Conservation (phyloP, 2,113 vertebrate species). For the Myiopsitta monachus region DNA sequence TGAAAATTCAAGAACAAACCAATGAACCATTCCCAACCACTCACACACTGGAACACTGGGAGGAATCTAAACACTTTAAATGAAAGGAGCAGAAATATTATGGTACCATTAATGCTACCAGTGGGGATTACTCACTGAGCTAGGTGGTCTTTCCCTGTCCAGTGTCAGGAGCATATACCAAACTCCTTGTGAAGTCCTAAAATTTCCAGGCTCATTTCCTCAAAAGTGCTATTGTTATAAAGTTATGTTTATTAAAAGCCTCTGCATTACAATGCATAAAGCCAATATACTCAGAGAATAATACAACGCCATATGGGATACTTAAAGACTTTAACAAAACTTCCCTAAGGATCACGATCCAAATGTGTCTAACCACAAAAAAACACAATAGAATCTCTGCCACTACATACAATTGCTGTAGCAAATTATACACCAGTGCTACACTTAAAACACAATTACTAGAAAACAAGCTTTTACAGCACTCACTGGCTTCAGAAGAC, state of each 20-base stretch:
- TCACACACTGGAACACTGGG: neutral
- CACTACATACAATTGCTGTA: neutral
- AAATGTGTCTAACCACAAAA: slow-evolving; percentile 31
- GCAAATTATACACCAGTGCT: slow-evolving; percentile 4
- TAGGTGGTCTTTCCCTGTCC: slow-evolving; percentile 53
- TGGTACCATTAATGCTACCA: neutral
- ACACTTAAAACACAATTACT: neutral
- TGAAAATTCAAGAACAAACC: neutral
- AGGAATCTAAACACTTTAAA: neutral
- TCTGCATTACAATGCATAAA: neutral
- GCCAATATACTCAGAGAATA: neutral
- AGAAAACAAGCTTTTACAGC: neutral
- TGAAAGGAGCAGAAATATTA: neutral
- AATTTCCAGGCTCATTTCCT: slow-evolving; percentile 53
- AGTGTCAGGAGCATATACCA: neutral
- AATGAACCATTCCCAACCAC: neutral
- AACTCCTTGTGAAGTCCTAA: slow-evolving; percentile 14
- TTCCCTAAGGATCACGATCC: neutral
- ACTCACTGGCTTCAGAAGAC: neutral
- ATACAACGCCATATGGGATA: neutral
- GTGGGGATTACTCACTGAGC: slow-evolving; percentile 9
- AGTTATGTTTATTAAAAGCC: slow-evolving; percentile 12
- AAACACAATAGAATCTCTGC: slow-evolving; percentile 44
- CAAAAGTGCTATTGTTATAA: slow-evolving; percentile 52
- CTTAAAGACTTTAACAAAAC: neutral